A percentile compares a stretch with the other conserved stretches of the same genome.
These are phyloP conservation scores for Leucoraja ocellata DNA, from an alignment of 2,797 vertebrate species.

Conservation along the genomic window DNA sequence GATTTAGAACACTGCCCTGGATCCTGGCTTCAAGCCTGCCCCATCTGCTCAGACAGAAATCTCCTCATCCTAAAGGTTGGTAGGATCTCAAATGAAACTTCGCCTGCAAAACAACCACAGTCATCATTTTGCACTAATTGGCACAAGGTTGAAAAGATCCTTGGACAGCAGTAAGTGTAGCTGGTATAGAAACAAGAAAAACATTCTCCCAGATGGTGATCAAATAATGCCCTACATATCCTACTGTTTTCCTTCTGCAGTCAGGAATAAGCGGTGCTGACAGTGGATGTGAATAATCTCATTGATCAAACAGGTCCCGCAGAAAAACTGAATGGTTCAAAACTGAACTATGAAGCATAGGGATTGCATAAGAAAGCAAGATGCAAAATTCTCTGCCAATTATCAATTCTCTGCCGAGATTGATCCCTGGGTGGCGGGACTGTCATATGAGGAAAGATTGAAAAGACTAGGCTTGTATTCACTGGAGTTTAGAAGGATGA, in stretches of 20 bases:
- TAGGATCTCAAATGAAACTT: neutral
- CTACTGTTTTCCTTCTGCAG: neutral
- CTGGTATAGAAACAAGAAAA: neutral
- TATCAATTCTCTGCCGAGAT: neutral
- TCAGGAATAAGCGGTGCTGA: neutral
- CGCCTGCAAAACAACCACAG: neutral
- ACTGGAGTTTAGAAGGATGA: too few relatives aligned
- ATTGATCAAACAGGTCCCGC: constrained; percentile 5
- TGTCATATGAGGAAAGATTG: too few relatives aligned
- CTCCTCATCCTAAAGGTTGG: neutral
- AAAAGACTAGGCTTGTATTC: too few relatives aligned
- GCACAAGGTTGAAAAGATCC: neutral
- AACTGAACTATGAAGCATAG: neutral
- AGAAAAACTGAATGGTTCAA: neutral
- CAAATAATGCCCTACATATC: neutral
- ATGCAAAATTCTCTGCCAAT: neutral
- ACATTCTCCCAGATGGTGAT: neutral
- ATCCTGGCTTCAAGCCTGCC: neutral
- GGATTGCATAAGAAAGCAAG: too few relatives aligned
- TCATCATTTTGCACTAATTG: constrained; percentile 3
- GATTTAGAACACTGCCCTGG: neutral
- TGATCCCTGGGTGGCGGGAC: too few relatives aligned
- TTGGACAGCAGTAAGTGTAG: neutral
- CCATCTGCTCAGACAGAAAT: constrained; percentile 15
- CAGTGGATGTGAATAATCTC: neutral